A percentile compares a stretch with the other conserved stretches of the same genome.
Conservation (phyloP, 1,140 invertebrate species). For the Zelostemma sp. region DNA sequence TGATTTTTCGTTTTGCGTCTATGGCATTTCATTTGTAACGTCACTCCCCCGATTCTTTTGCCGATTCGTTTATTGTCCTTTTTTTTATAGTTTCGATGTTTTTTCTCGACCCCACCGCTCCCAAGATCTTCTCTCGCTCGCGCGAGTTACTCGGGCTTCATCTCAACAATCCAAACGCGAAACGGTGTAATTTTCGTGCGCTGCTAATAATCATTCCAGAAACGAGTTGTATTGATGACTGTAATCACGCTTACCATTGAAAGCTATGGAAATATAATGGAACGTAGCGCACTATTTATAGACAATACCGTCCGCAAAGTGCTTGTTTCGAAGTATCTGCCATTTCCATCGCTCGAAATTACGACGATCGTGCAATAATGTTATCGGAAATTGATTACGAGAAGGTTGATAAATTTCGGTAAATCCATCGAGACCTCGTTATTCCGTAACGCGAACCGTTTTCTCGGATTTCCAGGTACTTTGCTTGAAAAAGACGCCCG, state of each 20-base stretch:
- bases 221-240: conserved; percentile 20
- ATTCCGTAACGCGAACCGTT: conserved; percentile 30
- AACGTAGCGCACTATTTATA: no score
- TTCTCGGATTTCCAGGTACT: conserved; percentile 17
- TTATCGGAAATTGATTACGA: no score
- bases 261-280: no score
- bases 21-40: conserved; percentile 51
- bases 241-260: conserved; percentile 16
- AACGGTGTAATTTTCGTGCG: conserved; percentile 24
- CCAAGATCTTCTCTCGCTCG: not conserved
- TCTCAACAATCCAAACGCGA: conserved; percentile 17
- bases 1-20: conserved; percentile 49
- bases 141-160: not conserved
- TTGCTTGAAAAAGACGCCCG: conserved; percentile 4
- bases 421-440: not conserved
- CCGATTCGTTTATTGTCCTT: conserved; percentile 19
- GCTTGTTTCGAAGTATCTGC: no score
- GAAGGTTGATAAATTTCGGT: not conserved
- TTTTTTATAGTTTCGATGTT: conserved; percentile 6
- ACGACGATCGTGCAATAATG: no score
- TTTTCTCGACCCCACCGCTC: not conserved
- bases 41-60: conserved; percentile 33
- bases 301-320: no score
- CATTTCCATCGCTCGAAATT: no score
- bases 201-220: not conserved